These are phyloP conservation scores for Entomobrya multifasciata DNA, from an alignment of 2,888 invertebrate genomes.

Conservation along the genomic window DNA sequence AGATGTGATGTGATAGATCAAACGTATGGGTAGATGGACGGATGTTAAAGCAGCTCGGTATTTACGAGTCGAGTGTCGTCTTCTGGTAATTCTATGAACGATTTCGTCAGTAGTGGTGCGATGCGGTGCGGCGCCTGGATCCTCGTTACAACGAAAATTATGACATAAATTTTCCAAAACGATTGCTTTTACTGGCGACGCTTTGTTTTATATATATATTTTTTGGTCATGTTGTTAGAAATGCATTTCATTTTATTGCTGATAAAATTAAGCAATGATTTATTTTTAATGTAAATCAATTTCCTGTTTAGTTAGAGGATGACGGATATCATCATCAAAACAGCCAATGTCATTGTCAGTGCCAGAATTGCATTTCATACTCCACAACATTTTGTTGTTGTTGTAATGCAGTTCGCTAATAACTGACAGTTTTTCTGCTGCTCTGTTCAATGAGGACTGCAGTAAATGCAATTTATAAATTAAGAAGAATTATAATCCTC, in stretches of 20 bases:
- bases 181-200: too few relatives aligned
- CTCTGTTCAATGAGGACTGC: slow-evolving; percentile 34
- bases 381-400: background rate
- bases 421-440: background rate
- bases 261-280: slow-evolving; percentile 13
- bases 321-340: slow-evolving; percentile 50
- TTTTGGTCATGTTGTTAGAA: too few relatives aligned
- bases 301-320: slow-evolving; percentile 59
- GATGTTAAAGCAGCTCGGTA: too few relatives aligned
- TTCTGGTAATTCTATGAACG: too few relatives aligned
- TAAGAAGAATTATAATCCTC: slow-evolving; percentile 38
- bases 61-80: too few relatives aligned
- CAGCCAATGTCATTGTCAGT: slow-evolving; percentile 53
- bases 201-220: too few relatives aligned
- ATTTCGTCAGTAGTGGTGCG: too few relatives aligned
- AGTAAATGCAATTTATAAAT: slow-evolving; percentile 33
- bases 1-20: too few relatives aligned
- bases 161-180: too few relatives aligned
- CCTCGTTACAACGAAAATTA: too few relatives aligned
- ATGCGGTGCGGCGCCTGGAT: too few relatives aligned
- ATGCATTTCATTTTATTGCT: background rate
- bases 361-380: slow-evolving; percentile 14
- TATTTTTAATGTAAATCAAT: slow-evolving; percentile 18
- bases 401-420: background rate
- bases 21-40: too few relatives aligned